A percentile compares a stretch with the other conserved stretches of the same genome.
Conservation (phyloP, 2,113 vertebrate genomes). For the Chamaetylas fuelleborni region DNA sequence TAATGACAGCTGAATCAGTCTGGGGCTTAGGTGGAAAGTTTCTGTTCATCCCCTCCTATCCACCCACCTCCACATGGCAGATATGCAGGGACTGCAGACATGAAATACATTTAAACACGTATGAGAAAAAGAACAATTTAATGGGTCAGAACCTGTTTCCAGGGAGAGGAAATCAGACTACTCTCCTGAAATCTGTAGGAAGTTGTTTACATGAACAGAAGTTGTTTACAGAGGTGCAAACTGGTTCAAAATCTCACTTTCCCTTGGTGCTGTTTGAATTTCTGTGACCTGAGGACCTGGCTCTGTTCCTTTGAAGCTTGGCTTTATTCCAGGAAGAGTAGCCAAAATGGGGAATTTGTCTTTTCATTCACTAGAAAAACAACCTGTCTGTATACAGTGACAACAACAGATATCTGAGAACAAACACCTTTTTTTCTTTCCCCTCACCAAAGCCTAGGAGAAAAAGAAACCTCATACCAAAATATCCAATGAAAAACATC, state of each 20-base stretch:
- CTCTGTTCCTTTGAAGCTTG: neutral
- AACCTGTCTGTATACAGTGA: neutral
- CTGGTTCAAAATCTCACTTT: neutral
- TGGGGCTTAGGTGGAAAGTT: slow-evolving; percentile 3
- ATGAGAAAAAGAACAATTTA: neutral
- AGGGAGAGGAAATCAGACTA: neutral
- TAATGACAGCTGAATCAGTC: neutral
- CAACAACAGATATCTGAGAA: neutral
- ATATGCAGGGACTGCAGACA: neutral
- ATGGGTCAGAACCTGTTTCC: neutral
- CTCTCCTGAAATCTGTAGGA: neutral
- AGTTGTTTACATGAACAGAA: slow-evolving; percentile 11
- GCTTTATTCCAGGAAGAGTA: neutral
- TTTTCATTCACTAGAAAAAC: neutral
- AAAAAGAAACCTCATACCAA: neutral
- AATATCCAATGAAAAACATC: neutral
- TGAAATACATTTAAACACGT: neutral
- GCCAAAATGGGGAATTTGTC: neutral
- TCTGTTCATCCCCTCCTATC: neutral
- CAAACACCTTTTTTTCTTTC: neutral
- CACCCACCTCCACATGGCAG: neutral
- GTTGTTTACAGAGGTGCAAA: neutral
- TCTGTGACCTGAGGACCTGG: neutral
- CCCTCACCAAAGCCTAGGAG: neutral
- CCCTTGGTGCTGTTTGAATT: neutral